Evolutionary conservation across 2,797 vertebrate genomes (phyloP).

Genomic region (Adelosebastes latens): DNA sequence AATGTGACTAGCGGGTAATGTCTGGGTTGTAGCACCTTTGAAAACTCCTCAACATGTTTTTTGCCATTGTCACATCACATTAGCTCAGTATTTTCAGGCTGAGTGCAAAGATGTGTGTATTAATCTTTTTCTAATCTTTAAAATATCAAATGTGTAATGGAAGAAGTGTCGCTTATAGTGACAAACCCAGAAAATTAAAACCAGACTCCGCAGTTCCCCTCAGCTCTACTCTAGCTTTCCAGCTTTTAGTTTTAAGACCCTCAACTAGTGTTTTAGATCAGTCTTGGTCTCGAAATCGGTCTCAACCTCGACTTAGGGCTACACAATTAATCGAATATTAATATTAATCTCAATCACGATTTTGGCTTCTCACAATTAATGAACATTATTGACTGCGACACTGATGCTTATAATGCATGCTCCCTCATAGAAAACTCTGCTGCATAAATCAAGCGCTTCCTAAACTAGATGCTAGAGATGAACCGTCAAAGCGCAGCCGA

Average conservation of each 20-base stretch:
- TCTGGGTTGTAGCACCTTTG: neutral
- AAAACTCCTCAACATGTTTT: neutral
- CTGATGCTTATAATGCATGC: too few relatives aligned
- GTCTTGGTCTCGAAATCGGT: too few relatives aligned
- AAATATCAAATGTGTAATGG: neutral
- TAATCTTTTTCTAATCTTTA: neutral
- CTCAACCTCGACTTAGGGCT: too few relatives aligned
- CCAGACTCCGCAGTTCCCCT: neutral
- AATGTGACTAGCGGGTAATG: neutral
- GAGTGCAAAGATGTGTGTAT: neutral
- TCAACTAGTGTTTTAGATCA: too few relatives aligned
- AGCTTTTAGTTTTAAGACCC: neutral
- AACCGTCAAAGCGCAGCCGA: too few relatives aligned
- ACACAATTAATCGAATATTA: too few relatives aligned
- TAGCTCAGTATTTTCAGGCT: neutral
- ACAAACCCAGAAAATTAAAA: neutral
- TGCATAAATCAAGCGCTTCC: too few relatives aligned
- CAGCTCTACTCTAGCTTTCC: neutral
- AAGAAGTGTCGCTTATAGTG: neutral
- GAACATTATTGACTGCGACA: too few relatives aligned
- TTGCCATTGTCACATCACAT: neutral
- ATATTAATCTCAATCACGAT: too few relatives aligned
- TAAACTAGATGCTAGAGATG: too few relatives aligned
- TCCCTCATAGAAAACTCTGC: too few relatives aligned
- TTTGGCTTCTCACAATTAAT: too few relatives aligned